phyloP scores from a whole-genome alignment of 35 echinoderm and acorn worm genomes.

The Hemicentrotus pulcherrimus region DNA sequence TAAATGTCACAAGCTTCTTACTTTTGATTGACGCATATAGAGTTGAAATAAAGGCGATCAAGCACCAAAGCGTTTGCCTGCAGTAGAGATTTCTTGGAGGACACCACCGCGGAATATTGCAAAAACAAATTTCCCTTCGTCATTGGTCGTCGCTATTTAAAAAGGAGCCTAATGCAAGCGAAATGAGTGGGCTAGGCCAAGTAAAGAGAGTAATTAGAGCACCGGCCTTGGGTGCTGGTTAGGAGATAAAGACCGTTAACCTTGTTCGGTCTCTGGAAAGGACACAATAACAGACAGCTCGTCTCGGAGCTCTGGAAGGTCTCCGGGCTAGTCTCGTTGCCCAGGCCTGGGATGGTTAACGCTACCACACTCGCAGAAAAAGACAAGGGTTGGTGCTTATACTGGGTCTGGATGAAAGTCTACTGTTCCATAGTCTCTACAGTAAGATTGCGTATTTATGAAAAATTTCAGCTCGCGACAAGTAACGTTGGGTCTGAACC shows the following conservation, averaged over 20 bases:
- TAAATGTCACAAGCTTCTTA: background rate
- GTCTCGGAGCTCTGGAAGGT: background rate
- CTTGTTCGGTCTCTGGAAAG: slow-evolving; percentile 20
- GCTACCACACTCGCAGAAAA: background rate
- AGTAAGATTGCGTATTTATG: too few species aligned
- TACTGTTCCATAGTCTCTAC: too few species aligned
- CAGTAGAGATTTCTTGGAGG: background rate
- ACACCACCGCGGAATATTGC: background rate
- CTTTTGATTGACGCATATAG: background rate
- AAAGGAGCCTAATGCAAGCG: background rate
- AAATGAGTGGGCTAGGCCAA: slow-evolving; percentile 16
- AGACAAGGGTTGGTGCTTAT: too few species aligned
- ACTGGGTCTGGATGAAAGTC: background rate
- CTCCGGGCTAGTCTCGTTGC: background rate
- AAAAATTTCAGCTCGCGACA: too few species aligned
- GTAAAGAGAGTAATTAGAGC: slow-evolving; percentile 30
- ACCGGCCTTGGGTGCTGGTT: background rate
- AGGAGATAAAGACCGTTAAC: slow-evolving; percentile 36
- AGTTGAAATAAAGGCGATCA: background rate
- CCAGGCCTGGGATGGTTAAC: background rate
- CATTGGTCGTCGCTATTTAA: background rate
- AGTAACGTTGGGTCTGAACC: too few species aligned
- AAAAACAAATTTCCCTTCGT: slow-evolving; percentile 7
- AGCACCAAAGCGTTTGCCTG: background rate
- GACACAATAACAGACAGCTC: slow-evolving; percentile 32